Evolutionary conservation across 2,797 vertebrate genomes (phyloP).

Genomic region (Anisognathus igniventris): DNA sequence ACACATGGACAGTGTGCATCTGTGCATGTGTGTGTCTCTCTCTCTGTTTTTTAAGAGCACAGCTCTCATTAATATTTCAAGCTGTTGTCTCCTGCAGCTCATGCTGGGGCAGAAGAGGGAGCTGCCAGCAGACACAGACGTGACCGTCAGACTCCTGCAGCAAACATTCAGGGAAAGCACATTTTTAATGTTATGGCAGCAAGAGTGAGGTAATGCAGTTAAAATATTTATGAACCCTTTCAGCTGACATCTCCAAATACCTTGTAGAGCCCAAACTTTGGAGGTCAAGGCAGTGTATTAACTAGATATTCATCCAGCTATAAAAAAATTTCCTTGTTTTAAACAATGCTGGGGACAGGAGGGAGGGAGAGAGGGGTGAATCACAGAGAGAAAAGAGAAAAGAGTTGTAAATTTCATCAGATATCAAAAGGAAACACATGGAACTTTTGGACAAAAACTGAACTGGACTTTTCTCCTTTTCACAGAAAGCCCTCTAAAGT

Average conservation of each 20-base stretch:
- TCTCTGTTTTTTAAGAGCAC: neutral
- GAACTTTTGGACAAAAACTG: neutral
- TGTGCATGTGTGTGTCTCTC: neutral
- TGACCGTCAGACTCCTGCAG: neutral
- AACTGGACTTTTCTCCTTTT: neutral
- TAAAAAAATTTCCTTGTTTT: neutral
- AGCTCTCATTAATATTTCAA: slow-evolving; percentile 17
- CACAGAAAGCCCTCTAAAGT: neutral
- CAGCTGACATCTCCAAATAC: neutral
- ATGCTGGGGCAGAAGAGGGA: neutral
- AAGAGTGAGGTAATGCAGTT: slow-evolving; percentile 19
- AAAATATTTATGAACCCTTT: slow-evolving; percentile 48
- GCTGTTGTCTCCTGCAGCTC: neutral
- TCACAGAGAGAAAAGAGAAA: neutral
- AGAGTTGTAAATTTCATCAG: neutral
- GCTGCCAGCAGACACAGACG: neutral
- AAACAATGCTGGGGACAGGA: neutral
- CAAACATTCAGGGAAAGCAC: neutral
- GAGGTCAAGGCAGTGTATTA: neutral
- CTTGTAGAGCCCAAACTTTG: neutral
- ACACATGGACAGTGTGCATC: too few relatives aligned
- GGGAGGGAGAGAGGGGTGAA: too few relatives aligned
- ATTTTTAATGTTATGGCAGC: neutral
- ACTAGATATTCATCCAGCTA: neutral
- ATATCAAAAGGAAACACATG: neutral